Evolutionary conservation across 2,113 vertebrate genomes (phyloP), one percentile per base, ranked within the genome.

Genomic region (Sisor rabdophorus): DNA sequence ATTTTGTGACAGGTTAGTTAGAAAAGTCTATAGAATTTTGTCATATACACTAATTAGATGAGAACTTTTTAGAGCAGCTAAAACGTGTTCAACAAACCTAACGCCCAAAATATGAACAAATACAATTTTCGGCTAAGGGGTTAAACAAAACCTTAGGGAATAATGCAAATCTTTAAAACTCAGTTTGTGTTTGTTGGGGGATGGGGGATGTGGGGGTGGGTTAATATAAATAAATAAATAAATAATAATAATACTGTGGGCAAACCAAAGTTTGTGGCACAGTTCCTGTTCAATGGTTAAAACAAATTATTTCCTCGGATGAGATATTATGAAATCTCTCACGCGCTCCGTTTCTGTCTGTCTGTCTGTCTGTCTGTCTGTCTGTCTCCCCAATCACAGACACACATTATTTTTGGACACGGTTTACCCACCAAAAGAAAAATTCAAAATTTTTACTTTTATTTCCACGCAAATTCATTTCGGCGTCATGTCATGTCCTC

Each of bases 361-460:
- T 9, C 26, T 28, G 22, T 16, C 54, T 22, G 20, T 22, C 54
- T 22, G 20, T 53, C 52, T 7, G 16, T 53, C 52, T 19, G 24
- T 59, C 56, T 59, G 13, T 28, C 55, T 26, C 55, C 2, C 56
- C 58, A 30, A 13, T 20, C 59, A 63, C 30, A 24, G 8, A 26
- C 53, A 26, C 32, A 3, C 24, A 40, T 40, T 64, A 78, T 78
- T 71, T 69, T 32, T 9, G 52, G 47, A 0, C 56, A 78, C 19
- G 19, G 1, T 73, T 48, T 68, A 48, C 22, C 22, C 24, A 19
- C 3, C 11, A n/a, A 3, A 28, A 47, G 9, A 44, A 15, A 19
- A 19, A 6, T 47, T 12, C 12, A 53, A 2, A 3, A 3, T 9
- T 36, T 36, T 55, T 2, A 71, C 15, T 54, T 11, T 13, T 11